Evolutionary conservation across 1,140 invertebrate species (phyloP).

Genomic region (Formica exsecta): DNA sequence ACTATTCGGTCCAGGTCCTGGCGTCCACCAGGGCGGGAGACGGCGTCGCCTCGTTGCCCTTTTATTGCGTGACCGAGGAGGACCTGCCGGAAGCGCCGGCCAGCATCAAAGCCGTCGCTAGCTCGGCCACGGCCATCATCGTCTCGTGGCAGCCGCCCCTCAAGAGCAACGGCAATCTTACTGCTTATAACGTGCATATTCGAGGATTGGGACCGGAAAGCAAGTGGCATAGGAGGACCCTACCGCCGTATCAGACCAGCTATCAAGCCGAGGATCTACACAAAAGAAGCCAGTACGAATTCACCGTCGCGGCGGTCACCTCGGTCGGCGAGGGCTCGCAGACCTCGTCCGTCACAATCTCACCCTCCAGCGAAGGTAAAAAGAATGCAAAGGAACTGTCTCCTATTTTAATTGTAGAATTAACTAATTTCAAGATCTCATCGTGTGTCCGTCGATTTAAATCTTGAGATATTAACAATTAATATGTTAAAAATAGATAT

Average conservation of each 20-base stretch:
- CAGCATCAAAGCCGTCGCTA: conserved; percentile 95
- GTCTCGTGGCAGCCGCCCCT: conserved; percentile 92
- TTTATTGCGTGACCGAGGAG: conserved; percentile 96
- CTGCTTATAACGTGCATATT: conserved; percentile 86
- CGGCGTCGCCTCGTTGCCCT: conserved; percentile 93
- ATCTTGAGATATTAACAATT: not conserved
- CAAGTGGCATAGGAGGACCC: conserved; percentile 82
- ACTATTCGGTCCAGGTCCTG: conserved; percentile 95
- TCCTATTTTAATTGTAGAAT: not conserved
- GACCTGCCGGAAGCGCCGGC: conserved; percentile 95
- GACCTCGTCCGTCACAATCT: conserved; percentile 91
- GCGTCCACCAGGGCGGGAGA: conserved; percentile 96
- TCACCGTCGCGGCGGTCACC: conserved; percentile 91
- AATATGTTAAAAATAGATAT: not conserved
- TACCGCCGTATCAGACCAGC: conserved; percentile 85
- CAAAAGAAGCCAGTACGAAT: conserved; percentile 88
- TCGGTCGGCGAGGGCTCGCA: conserved; percentile 93
- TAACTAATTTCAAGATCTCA: not conserved
- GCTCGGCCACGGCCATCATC: conserved; percentile 93
- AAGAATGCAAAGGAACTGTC: not conserved
- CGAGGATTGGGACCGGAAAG: conserved; percentile 81
- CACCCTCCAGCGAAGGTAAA: conserved; percentile 91
- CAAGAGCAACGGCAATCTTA: conserved; percentile 88
- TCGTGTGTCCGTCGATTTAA: no score
- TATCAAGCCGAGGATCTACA: conserved; percentile 86